Base-by-base conservation (phyloP, 2,888 invertebrate genomes). In the Microplitis deprimator region DNA sequence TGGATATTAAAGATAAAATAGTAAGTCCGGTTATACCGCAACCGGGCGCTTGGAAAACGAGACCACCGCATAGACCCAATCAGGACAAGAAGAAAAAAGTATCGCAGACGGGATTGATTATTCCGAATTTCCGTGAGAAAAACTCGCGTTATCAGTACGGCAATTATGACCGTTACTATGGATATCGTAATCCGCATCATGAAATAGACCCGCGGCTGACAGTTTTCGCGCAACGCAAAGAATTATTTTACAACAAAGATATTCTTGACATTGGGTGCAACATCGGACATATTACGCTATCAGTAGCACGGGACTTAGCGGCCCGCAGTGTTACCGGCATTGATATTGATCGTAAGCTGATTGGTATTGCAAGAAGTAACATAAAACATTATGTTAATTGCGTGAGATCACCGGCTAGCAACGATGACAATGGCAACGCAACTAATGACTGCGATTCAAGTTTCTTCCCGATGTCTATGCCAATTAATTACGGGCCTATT, bases 241-340 rank as follows among this genome's bases (percentile, higher is more conserved):
- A 97, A 84, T 92, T 98, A 87, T 98, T 99, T 89, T 92, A 94
- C 81, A 94, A 94, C 81, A 98, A 96, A 90, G 96, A 97, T 90
- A 95, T 99, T 67, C 91, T 99, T 81, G 99, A 99, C 88, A 96
- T 99, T 87, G 99, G 99, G 16, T 99, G 99, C 90, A 99, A 99
- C 91, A 96, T 97, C 79, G 99, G 99, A 0, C 97, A 98, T 88
- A 93, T 99, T 83, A 97, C 99, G 8, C 92, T 98, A 62, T 94
- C 95, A 0, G 93, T 99, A 70, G 99, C 97, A 0, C 92, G 96
- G 80, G 95, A 97, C 85, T 94, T 96, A 83, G 92, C 93, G 59
- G 98, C 98, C 2, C 93, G 93, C 80, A 95, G 95, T 81, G 95
- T 98, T 77, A 92, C 96, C 76, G 99, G 99, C 78, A 94, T 99